Base-by-base conservation (phyloP, 2,113 vertebrate species). In the Pungitius pungitius region DNA sequence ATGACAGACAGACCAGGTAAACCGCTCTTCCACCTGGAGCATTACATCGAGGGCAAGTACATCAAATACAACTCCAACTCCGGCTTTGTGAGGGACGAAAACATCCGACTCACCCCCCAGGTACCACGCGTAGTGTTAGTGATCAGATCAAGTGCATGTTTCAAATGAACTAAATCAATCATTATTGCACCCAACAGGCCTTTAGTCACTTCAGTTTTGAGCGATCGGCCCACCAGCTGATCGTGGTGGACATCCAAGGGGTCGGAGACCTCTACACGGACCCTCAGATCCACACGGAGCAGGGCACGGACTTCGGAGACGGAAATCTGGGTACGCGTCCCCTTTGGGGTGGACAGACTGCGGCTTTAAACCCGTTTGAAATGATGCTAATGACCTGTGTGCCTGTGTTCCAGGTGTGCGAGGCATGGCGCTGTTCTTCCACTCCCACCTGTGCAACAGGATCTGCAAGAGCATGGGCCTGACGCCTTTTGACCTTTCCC, bases 31-130 rank as follows among this genome's bases (percentile, higher is more conserved):
- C 98, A 99, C 69, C 89, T 99, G 90, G 98, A 99, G 24, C 98
- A 99, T 84, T 99, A 97, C 90, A 99, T 99, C 3, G 98, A 99
- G 90, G 98, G 98, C 70, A 97, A 98, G 78, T 99, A 99, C 91
- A 98, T 97, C 83, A 99, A 99, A 80, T 99, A 99, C 87, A 99
- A 99, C 93, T 99, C 98, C 51, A 99, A 99, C 92, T 99, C 98
- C 0, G 98, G 98, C 66, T 99, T 99, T 7, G 98, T 99, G 67
- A 93, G 95, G 8, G 98, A 99, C 0, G 96, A 99, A 82, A 96
- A 96, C 92, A 92, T 99, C 84, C 95, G 98, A n/a, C 95, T 99
- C 37, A 99, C 97, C 0, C 98, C 98, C 0, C 98, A 99, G 96
- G 98, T 99, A 24, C 39, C 69, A 10, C 12, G 0, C 18, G 0